Conservation (phyloP, 2,888 invertebrate genomes). For the Encarsia formosa region DNA sequence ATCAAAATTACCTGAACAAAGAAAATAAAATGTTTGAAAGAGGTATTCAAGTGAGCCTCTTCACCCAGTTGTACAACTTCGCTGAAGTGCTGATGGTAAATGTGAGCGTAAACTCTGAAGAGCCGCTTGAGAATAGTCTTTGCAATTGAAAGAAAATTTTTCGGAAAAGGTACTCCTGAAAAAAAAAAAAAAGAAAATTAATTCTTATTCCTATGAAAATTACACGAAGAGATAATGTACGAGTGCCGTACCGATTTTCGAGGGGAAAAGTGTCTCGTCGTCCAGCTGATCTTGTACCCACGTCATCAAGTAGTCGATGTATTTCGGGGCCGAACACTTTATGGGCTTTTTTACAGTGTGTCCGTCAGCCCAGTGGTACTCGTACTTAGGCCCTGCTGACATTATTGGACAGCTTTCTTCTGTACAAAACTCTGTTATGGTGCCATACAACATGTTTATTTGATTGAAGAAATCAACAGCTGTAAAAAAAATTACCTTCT, state of each 20-base stretch:
- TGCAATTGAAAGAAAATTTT: slow-evolving; percentile 93
- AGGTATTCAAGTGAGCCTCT: slow-evolving; percentile 98
- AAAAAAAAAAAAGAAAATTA: too few species aligned
- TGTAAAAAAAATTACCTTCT: slow-evolving; percentile 51
- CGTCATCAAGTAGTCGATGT: slow-evolving; percentile 98
- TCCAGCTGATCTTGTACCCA: slow-evolving; percentile 99
- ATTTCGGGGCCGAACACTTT: slow-evolving; percentile 97
- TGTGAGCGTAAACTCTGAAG: slow-evolving; percentile 98
- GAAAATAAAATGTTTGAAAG: slow-evolving; percentile 99
- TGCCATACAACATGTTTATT: slow-evolving; percentile 99
- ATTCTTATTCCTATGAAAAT: too few species aligned
- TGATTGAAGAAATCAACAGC: slow-evolving; percentile 99
- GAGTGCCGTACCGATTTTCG: slow-evolving; percentile 75
- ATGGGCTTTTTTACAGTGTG: slow-evolving; percentile 97
- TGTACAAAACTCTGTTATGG: slow-evolving; percentile 99
- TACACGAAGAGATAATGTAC: neutral
- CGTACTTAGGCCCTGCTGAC: slow-evolving; percentile 98
- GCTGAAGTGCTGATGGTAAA: slow-evolving; percentile 98
- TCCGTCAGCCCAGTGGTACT: slow-evolving; percentile 99
- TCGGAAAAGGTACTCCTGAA: slow-evolving; percentile 92
- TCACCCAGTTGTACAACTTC: slow-evolving; percentile 97
- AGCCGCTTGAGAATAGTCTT: slow-evolving; percentile 97
- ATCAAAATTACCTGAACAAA: slow-evolving; percentile 78
- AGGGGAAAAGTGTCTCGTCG: slow-evolving; percentile 96
- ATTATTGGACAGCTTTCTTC: slow-evolving; percentile 96